Conservation (phyloP, 2,888 invertebrate genomes). For the Allacma fusca region DNA sequence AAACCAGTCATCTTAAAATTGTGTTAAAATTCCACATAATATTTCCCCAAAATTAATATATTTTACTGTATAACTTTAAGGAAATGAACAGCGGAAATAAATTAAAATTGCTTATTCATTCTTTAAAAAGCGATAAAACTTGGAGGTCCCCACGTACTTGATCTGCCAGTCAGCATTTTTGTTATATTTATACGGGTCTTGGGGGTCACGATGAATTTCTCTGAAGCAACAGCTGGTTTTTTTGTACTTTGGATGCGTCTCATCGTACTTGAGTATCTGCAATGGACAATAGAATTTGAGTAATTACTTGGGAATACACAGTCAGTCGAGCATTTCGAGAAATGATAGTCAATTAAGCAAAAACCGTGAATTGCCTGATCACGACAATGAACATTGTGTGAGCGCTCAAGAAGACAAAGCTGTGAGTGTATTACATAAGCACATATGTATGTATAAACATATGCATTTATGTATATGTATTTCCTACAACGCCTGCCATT, state of each 20-base stretch:
- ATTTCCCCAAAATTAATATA: too few species aligned
- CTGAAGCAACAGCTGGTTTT: constrained; percentile 55
- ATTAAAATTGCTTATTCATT: not conserved
- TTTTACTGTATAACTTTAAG: too few species aligned
- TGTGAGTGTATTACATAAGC: too few species aligned
- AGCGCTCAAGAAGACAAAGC: too few species aligned
- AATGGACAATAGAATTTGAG: not conserved
- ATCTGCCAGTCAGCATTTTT: constrained; percentile 57
- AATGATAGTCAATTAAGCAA: too few species aligned
- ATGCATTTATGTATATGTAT: too few species aligned
- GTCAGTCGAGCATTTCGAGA: too few species aligned
- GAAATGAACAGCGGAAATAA: too few species aligned
- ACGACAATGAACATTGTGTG: not conserved
- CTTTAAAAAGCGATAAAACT: not conserved
- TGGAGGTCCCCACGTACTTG: constrained; percentile 38
- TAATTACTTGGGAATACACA: too few species aligned
- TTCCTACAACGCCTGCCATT: too few species aligned
- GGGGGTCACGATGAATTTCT: constrained; percentile 47
- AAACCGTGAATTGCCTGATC: not conserved
- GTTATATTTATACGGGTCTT: constrained; percentile 52
- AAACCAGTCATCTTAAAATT: not conserved
- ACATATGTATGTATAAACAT: too few species aligned
- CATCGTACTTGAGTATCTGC: not conserved
- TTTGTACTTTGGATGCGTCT: constrained; percentile 29
- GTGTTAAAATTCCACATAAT: not conserved